These are phyloP conservation scores for Lepus townsendii DNA, from an alignment of 2,797 vertebrate species.

Conservation along the genomic window DNA sequence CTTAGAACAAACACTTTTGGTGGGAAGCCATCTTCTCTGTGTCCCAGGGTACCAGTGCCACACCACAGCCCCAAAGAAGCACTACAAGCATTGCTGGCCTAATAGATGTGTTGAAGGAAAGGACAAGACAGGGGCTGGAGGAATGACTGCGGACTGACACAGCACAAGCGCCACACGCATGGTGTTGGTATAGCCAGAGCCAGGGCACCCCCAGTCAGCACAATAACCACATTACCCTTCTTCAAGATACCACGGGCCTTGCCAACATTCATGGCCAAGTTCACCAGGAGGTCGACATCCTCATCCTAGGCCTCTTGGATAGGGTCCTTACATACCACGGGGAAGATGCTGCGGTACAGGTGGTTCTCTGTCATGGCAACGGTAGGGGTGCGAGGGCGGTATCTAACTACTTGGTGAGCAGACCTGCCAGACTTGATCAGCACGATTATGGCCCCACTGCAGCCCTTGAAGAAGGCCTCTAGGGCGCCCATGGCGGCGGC, in stretches of 20 bases:
- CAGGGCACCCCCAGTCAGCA: conserved; percentile 97
- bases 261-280: conserved; percentile 95
- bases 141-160: conserved; percentile 83
- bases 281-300: conserved; percentile 96
- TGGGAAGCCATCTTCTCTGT: conserved; percentile 75
- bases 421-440: conserved; percentile 99
- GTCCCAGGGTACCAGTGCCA: conserved; percentile 83
- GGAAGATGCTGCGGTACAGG: conserved; percentile 96
- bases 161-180: conserved; percentile 98
- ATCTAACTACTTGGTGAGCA: conserved; percentile 96
- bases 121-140: conserved; percentile 32
- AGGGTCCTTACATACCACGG: conserved; percentile 95
- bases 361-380: conserved; percentile 97
- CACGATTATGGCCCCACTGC: conserved; percentile 97
- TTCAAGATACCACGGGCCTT: conserved; percentile 97
- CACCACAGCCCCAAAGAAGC: conserved; percentile 80
- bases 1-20: background rate
- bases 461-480: conserved; percentile 99
- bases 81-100: conserved; percentile 86
- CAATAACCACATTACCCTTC: conserved; percentile 94
- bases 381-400: conserved; percentile 97
- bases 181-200: conserved; percentile 98
- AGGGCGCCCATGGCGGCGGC: conserved; percentile 96
- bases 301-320: conserved; percentile 96
- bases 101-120: conserved; percentile 72